A percentile compares a stretch with the other conserved stretches of the same genome.
These are phyloP conservation scores for Neolamprologus sp. DNA, from an alignment of 2,113 vertebrate species.

Conservation along the genomic window DNA sequence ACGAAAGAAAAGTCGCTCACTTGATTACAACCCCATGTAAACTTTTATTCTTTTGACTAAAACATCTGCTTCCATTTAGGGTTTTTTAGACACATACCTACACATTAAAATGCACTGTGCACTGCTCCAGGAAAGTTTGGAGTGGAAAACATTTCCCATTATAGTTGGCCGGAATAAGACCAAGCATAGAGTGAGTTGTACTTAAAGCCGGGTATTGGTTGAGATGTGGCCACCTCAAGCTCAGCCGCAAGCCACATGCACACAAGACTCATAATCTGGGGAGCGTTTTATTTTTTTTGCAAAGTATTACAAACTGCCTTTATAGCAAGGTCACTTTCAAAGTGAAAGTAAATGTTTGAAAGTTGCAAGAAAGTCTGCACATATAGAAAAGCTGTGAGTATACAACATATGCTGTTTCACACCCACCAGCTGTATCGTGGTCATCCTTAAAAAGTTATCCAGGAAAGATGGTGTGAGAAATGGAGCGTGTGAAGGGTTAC, in stretches of 20 bases:
- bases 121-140: slow-evolving; percentile 30
- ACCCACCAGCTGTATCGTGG: background rate
- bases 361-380: background rate
- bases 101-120: slow-evolving; percentile 56
- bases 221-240: slow-evolving; percentile 28
- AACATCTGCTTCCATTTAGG: slow-evolving; percentile 79
- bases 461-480: background rate
- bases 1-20: background rate
- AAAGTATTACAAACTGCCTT: slow-evolving; percentile 2
- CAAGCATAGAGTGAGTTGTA: slow-evolving; percentile 19
- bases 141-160: slow-evolving; percentile 60
- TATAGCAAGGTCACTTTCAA: background rate
- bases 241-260: slow-evolving; percentile 20
- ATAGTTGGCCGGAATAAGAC: slow-evolving; percentile 49
- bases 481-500: slow-evolving; percentile 23
- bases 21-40: slow-evolving; percentile 72
- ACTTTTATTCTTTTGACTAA: slow-evolving; percentile 40
- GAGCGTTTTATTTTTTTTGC: background rate
- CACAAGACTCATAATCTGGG: background rate
- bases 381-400: background rate
- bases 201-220: slow-evolving; percentile 18
- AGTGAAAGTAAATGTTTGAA: background rate
- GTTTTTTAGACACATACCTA: slow-evolving; percentile 65
- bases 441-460: background rate
- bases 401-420: background rate